Evolutionary conservation across 1,140 invertebrate species (phyloP).

Genomic region (Scaptomyza montana): DNA sequence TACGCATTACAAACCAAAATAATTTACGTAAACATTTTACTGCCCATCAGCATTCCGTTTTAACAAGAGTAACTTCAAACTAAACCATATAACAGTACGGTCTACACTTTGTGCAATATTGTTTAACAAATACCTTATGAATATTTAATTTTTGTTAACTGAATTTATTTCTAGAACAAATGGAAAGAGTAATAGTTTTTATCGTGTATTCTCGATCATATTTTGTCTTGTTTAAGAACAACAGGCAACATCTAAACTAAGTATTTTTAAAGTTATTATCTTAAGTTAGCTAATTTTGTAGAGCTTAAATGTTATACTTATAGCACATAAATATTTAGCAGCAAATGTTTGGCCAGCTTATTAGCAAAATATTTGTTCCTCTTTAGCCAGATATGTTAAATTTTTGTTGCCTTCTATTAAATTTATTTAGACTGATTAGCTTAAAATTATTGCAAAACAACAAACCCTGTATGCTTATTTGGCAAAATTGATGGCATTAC

Average conservation of each 20-base stretch:
- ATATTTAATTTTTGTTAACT: not conserved
- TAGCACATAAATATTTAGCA: constrained; percentile 55
- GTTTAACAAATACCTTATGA: constrained; percentile 5
- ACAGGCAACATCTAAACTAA: too few relatives aligned
- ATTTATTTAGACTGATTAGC: constrained; percentile 77
- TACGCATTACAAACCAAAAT: constrained; percentile 18
- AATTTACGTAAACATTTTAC: constrained; percentile 19
- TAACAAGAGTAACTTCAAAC: not conserved
- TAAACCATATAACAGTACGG: not conserved
- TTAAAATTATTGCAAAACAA: constrained; percentile 65
- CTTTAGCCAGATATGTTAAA: constrained; percentile 45
- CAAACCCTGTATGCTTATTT: constrained; percentile 42
- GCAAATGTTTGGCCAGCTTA: constrained; percentile 62
- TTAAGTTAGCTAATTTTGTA: constrained; percentile 10
- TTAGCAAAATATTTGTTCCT: constrained; percentile 58
- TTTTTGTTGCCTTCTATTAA: constrained; percentile 60
- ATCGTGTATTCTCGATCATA: too few relatives aligned
- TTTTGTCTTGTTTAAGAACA: not conserved
- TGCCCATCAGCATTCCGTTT: constrained; percentile 39
- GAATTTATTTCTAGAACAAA: not conserved
- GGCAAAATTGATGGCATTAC: constrained; percentile 39
- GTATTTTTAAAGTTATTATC: not conserved
- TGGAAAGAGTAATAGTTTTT: too few relatives aligned
- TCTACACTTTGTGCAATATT: constrained; percentile 36
- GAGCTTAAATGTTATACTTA: constrained; percentile 26